phyloP scores from a whole-genome alignment of 2,888 invertebrate genomes.

The Cremastobaeus sp. region DNA sequence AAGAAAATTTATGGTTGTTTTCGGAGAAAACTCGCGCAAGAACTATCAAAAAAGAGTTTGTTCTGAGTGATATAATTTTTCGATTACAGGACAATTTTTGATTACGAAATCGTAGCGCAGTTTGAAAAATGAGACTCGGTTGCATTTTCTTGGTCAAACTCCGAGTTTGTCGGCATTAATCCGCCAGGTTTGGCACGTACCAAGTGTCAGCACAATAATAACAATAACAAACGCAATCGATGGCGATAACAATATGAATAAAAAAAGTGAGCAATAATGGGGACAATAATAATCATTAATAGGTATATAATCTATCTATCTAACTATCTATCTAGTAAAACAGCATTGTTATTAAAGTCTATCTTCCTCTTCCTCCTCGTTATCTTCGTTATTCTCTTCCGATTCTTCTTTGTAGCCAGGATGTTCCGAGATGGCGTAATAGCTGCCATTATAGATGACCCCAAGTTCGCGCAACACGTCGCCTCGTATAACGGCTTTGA shows the following conservation, averaged over 20 bases:
- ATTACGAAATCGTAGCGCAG: too few relatives aligned
- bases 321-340: slow-evolving; percentile 69
- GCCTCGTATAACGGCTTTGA: slow-evolving; percentile 95
- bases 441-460: slow-evolving; percentile 96
- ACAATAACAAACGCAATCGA: not conserved
- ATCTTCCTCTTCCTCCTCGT: slow-evolving; percentile 88
- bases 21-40: too few relatives aligned
- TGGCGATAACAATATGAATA: slow-evolving; percentile 1
- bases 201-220: not conserved
- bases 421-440: slow-evolving; percentile 96
- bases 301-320: slow-evolving; percentile 73
- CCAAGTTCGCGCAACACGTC: slow-evolving; percentile 94
- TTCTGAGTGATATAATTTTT: too few relatives aligned
- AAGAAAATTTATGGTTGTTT: too few relatives aligned
- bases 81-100: too few relatives aligned
- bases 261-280: slow-evolving; percentile 33
- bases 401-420: slow-evolving; percentile 95
- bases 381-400: slow-evolving; percentile 90
- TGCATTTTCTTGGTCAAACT: too few relatives aligned
- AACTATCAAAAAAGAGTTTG: too few relatives aligned
- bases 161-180: too few relatives aligned
- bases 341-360: slow-evolving; percentile 77
- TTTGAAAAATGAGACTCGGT: too few relatives aligned
- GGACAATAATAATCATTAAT: slow-evolving; percentile 71
- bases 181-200: not conserved